Evolutionary conservation across 2,888 invertebrate genomes (phyloP), one percentile per base, ranked within the genome.

Genomic region (Phania funesta): DNA sequence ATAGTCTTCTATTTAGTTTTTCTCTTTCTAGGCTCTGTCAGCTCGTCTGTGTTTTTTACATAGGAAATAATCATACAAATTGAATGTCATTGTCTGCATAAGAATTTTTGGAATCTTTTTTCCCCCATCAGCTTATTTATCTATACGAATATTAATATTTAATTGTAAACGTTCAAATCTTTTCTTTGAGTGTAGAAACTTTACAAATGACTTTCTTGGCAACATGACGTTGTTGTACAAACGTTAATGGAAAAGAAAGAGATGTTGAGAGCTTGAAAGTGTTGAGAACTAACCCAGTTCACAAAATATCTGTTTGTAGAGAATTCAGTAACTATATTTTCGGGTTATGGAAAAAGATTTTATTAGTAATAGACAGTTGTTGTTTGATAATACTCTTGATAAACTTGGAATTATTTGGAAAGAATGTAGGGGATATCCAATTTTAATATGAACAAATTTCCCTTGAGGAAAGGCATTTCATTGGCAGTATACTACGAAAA

Each of bases 1-100:
- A n/a, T n/a, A 11, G 1, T n/a, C n/a, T n/a, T n/a, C n/a, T n/a
- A n/a, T n/a, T n/a, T n/a, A n/a, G n/a, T n/a, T n/a, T n/a, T n/a
- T n/a, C n/a, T n/a, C n/a, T n/a, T n/a, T n/a, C 29, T 26, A 24
- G 22, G 6, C 24, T 22, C 24, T 24, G 2, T 29, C 20, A 2
- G 18, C 11, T 71, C 13, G 0, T 4, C 8, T 32, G 22, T 32
- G 24, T n/a, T 24, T 46, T 38, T 9, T 56, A 20, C 41, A 29
- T 81, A 64, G 73, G 56, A 67, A 81, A 77, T 77, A 81, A 77
- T 81, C 73, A 64, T 71, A n/a, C 29, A 58, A 73, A 81, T 76
- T 76, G 62, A 67, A 74, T 77, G 77, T 64, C 64, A 64, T 50
- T 68, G 68, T 50, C 50, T 7, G 22, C n/a, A 56, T 46, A 71